Evolutionary conservation across 2,797 vertebrate genomes (phyloP), one percentile per base, ranked within the genome.

Genomic region (Pempheris klunzingeri): DNA sequence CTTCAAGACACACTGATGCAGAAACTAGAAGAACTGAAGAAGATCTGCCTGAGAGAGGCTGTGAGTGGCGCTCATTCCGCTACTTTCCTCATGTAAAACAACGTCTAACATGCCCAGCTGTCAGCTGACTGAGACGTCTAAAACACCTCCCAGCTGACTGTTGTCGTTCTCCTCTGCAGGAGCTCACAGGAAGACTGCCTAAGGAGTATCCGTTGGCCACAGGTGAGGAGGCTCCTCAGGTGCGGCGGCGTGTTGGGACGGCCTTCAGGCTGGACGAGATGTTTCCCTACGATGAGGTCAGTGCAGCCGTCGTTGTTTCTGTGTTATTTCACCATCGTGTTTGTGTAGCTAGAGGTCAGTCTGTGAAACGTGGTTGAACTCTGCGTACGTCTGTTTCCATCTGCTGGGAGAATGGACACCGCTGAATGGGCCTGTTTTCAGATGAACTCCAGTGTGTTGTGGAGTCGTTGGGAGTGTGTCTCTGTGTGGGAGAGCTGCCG

Each of bases 11-110:
- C 93, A 9, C 94, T 99, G 30, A 85, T 95, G 18, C 90, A 96
- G 76, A 99, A 98, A 73, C 92, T 98, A 1, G 95, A 97, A 60
- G 98, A 99, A 71, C 94, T 99, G 43, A 99, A 97, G 91, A 96
- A 96, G 78, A 96, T 99, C 71, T 99, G 98, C 86, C 65, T 99
- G 83, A 95, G 97, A 47, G 98, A 99, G 90, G 97, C 98, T 34
- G 98, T 99, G 85, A 96, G 98, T 89, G 44, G 72, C 41, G 59
- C 30, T 8, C 38, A 52, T 63, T 58, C 1, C 5, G 46, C 1
- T 38, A n/a, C n/a, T n/a, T n/a, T n/a, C n/a, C n/a, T n/a, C n/a
- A n/a, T n/a, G n/a, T n/a, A n/a, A n/a, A n/a, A n/a, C n/a, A 28
- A 49, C 0, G 7, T 44, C 71, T 46, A 7, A 75, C 57, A 7